Conservation (phyloP, 2,888 invertebrate genomes). For the Iselma pallidipennis region DNA sequence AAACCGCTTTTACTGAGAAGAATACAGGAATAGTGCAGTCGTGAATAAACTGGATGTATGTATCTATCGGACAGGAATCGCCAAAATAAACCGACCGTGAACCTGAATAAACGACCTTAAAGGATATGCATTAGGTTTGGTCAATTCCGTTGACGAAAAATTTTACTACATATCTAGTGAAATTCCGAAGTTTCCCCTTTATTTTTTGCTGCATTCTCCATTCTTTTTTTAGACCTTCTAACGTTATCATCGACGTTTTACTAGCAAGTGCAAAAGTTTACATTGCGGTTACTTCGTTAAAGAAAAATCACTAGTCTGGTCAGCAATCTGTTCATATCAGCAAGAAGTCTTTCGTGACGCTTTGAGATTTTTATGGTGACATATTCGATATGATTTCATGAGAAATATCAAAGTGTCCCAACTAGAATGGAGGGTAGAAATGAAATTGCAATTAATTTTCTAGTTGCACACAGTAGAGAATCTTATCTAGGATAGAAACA, state of each 20-base stretch:
- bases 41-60: conserved; percentile 9
- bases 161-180: conserved; percentile 42
- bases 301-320: too few relatives aligned
- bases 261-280: background rate
- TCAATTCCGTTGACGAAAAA: conserved; percentile 38
- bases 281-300: background rate
- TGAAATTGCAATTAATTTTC: background rate
- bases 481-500: background rate
- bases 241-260: background rate
- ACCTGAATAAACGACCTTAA: conserved; percentile 43
- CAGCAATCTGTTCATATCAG: background rate
- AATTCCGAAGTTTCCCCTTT: conserved; percentile 8
- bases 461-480: background rate
- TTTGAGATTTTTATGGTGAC: too few relatives aligned
- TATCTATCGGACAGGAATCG: conserved; percentile 31
- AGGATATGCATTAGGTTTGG: conserved; percentile 37
- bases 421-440: too few relatives aligned
- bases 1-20: background rate
- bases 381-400: too few relatives aligned
- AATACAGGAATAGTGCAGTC: background rate
- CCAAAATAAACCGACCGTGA: conserved; percentile 39
- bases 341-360: too few relatives aligned
- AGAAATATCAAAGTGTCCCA: too few relatives aligned
- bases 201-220: too few relatives aligned
- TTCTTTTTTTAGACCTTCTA: too few relatives aligned